Conservation (phyloP, 2,797 vertebrate genomes). For the Lagodon rhomboides region DNA sequence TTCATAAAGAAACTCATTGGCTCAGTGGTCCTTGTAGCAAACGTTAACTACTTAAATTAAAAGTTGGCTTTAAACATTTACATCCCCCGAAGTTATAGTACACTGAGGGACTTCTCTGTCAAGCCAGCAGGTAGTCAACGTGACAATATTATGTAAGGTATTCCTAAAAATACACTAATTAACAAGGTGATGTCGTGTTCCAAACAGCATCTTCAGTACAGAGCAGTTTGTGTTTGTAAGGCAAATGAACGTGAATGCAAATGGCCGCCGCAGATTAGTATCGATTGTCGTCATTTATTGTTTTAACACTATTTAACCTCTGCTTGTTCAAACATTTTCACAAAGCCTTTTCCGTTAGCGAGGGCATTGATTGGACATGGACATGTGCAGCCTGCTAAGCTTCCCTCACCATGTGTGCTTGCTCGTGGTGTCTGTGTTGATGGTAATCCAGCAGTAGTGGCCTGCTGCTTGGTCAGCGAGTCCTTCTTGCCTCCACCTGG, state of each 20-base stretch:
- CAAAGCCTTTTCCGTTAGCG: constrained; percentile 13
- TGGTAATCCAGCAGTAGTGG: constrained; percentile 39
- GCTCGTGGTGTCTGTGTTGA: constrained; percentile 43
- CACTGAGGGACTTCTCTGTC: constrained; percentile 19
- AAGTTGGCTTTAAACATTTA: constrained; percentile 14
- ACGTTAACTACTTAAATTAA: constrained; percentile 15
- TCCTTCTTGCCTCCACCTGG: constrained; percentile 43
- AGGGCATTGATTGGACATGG: constrained; percentile 37
- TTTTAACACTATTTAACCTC: constrained; percentile 44
- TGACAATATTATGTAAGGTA: constrained; percentile 6
- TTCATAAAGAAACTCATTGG: constrained; percentile 23
- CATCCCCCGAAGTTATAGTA: constrained; percentile 1
- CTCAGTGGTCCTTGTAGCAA: background rate
- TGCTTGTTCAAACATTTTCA: constrained; percentile 21
- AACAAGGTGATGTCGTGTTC: background rate
- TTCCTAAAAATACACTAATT: background rate
- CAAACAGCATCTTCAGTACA: background rate
- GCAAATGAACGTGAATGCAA: background rate
- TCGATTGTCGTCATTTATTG: constrained; percentile 26
- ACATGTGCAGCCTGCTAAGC: constrained; percentile 2
- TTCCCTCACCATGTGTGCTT: background rate
- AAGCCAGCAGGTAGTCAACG: constrained; percentile 26
- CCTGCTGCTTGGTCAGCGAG: constrained; percentile 48
- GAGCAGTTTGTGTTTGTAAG: background rate
- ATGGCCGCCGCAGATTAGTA: constrained; percentile 6